phyloP scores from a whole-genome alignment of 1,140 invertebrate species.

The Lasioglossum albipes region DNA sequence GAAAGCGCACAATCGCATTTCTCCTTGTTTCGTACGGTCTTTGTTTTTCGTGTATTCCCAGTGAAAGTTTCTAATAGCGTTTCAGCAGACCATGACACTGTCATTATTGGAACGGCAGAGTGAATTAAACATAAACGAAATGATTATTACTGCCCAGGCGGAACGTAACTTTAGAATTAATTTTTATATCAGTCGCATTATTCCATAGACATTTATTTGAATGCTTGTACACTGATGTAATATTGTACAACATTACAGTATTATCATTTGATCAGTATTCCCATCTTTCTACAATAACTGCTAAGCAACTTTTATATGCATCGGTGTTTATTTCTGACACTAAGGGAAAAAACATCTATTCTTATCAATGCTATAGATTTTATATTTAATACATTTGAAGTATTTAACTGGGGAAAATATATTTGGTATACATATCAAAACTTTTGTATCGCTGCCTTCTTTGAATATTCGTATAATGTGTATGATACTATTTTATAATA shows the following conservation, averaged over 20 bases:
- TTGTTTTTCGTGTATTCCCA: conserved; percentile 7
- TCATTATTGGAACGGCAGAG: conserved; percentile 14
- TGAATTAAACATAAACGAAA: conserved; percentile 32
- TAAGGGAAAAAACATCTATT: neutral
- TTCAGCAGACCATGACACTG: conserved; percentile 13
- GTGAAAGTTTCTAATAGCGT: conserved; percentile 19
- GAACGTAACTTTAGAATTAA: conserved; percentile 40
- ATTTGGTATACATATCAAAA: conserved; percentile 32
- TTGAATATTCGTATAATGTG: conserved; percentile 23
- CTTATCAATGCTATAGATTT: neutral
- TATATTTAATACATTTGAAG: conserved; percentile 17
- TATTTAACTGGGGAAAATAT: conserved; percentile 23
- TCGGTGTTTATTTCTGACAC: neutral
- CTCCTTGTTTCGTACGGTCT: conserved; percentile 2
- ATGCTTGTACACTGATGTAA: conserved; percentile 15
- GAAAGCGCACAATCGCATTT: conserved; percentile 21
- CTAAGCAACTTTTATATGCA: neutral
- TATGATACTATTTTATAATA: conserved; percentile 32
- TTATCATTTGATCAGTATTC: conserved; percentile 2
- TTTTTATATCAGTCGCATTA: conserved; percentile 28
- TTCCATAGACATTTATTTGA: conserved; percentile 8
- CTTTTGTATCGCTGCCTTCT: conserved; percentile 30
- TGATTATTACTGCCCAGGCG: conserved; percentile 40
- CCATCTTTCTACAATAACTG: neutral
- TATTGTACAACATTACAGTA: conserved; percentile 23